Conservation (phyloP, 2,888 invertebrate species). For the Amorpha juglandis region DNA sequence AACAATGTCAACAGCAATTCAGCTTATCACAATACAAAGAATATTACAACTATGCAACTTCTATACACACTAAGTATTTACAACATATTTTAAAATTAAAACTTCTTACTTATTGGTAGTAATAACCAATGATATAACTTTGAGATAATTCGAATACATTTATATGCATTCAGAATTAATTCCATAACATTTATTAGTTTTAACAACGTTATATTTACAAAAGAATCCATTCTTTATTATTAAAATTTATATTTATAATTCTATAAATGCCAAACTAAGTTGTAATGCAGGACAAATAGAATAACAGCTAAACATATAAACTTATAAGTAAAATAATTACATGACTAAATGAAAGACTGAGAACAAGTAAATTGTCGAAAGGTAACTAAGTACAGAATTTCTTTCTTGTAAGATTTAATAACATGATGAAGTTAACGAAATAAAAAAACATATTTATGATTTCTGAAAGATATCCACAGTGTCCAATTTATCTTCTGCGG, state of each 20-base stretch:
- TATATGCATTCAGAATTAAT: neutral
- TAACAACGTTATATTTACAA: conserved; percentile 6
- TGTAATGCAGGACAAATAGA: neutral
- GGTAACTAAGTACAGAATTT: conserved; percentile 4
- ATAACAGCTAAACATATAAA: neutral
- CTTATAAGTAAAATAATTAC: conserved; percentile 9
- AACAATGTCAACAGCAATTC: conserved; percentile 37
- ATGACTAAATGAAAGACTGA: conserved; percentile 11
- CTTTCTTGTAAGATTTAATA: neutral
- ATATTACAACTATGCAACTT: conserved; percentile 19
- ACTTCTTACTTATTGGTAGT: conserved; percentile 11
- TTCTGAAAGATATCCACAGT: neutral
- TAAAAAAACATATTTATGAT: neutral
- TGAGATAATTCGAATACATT: neutral
- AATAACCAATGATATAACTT: neutral
- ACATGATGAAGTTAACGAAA: neutral
- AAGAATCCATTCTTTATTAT: neutral
- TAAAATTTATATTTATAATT: conserved; percentile 5
- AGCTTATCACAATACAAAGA: conserved; percentile 58
- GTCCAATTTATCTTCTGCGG: conserved; percentile 29
- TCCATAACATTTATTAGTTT: neutral
- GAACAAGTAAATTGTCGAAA: conserved; percentile 5
- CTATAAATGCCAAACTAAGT: conserved; percentile 13
- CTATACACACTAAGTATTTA: conserved; percentile 39
- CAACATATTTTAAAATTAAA: conserved; percentile 33